Evolutionary conservation across 2,113 vertebrate genomes (phyloP).

Genomic region (Campylomormyrus numenius): DNA sequence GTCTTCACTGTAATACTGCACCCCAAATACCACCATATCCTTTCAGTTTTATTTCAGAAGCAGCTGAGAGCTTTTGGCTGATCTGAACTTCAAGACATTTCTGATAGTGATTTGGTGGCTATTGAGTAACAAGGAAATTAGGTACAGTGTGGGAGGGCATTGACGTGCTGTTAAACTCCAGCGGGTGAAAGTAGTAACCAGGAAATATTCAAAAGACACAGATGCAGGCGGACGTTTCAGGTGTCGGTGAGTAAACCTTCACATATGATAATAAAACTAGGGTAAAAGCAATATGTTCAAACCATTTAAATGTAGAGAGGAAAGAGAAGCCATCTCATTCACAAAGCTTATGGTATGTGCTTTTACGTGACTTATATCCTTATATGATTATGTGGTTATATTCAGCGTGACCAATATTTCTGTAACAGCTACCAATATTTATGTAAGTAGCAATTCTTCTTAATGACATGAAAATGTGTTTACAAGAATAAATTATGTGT

Average conservation of each 20-base stretch:
- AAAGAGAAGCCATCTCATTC: neutral
- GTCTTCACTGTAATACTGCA: neutral
- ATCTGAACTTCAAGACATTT: neutral
- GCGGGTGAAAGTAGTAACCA: neutral
- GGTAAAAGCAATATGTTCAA: neutral
- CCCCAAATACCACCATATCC: neutral
- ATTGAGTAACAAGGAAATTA: neutral
- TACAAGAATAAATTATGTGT: neutral
- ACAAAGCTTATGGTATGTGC: neutral
- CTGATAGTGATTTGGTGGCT: neutral
- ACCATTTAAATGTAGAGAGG: neutral
- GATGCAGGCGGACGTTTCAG: neutral
- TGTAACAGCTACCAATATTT: neutral
- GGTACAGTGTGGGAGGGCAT: conserved; percentile 10
- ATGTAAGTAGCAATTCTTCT: neutral
- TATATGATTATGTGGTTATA: neutral
- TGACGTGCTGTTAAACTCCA: neutral
- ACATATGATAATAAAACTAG: neutral
- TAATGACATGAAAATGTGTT: neutral
- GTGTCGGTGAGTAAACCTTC: neutral
- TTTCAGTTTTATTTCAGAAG: neutral
- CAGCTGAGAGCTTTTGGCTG: neutral
- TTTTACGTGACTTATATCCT: neutral
- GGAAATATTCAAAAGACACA: neutral
- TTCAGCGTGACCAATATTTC: neutral